A percentile compares a stretch with the other conserved stretches of the same genome.
phyloP scores from a whole-genome alignment of 2,797 vertebrate genomes.

The Coregonus ussuriensis region DNA sequence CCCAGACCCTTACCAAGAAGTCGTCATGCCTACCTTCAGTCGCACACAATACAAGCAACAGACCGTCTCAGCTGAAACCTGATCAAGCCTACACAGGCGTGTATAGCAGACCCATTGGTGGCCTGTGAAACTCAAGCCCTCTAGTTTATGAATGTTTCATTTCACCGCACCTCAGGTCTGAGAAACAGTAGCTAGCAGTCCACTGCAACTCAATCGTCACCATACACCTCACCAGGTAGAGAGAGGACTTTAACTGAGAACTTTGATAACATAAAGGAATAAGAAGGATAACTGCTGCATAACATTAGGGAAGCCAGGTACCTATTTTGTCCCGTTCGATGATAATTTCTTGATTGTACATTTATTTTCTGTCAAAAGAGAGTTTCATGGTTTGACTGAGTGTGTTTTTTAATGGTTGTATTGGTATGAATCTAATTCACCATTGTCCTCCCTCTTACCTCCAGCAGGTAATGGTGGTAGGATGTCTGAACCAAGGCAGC shows the following conservation, averaged over 20 bases:
- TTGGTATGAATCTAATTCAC: background rate
- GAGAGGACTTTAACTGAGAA: background rate
- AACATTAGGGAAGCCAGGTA: conserved; percentile 9
- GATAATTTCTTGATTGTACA: background rate
- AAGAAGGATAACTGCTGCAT: background rate
- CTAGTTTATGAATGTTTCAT: conserved; percentile 84
- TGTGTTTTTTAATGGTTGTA: background rate
- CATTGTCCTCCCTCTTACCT: background rate
- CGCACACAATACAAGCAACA: conserved; percentile 20
- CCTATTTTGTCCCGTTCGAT: background rate
- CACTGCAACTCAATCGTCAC: background rate
- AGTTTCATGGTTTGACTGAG: background rate
- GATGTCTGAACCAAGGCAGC: conserved; percentile 84
- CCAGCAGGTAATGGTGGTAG: conserved; percentile 66
- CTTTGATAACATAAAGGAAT: background rate
- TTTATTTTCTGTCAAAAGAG: background rate
- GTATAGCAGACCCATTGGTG: conserved; percentile 52
- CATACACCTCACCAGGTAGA: background rate
- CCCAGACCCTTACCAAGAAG: conserved; percentile 7
- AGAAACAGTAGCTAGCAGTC: background rate
- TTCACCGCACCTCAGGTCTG: background rate
- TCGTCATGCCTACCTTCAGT: conserved; percentile 33
- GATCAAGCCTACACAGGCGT: conserved; percentile 35
- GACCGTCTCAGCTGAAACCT: conserved; percentile 48
- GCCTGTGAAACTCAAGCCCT: conserved; percentile 66